Base-by-base conservation (phyloP, 2,797 vertebrate genomes). In the Momotus momota region DNA sequence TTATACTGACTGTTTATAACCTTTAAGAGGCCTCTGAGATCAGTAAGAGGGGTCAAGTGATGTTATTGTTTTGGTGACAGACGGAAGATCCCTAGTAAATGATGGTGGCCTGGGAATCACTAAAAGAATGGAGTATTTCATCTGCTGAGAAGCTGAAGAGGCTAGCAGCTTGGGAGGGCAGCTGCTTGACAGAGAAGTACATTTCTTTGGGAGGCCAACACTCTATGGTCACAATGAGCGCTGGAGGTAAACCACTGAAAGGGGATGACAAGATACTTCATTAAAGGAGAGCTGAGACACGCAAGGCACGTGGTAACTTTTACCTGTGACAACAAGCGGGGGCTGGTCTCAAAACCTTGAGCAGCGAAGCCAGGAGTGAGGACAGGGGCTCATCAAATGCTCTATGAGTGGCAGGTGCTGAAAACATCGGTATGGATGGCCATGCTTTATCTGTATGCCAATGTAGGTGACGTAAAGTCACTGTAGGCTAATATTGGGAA, bases 11-110 rank as follows among this genome's bases (percentile, higher is more conserved):
- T 96, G 96, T 96, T 97, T 96, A 94, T 95, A 96, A 97, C 95
- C 94, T 96, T 93, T 77, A 96, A 97, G 95, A 95, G 96, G 93
- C 93, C 94, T 95, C 88, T 4, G 77, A 95, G 94, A 96, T 95
- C 92, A 95, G 90, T 93, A 96, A 96, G 93, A 96, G 95, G 55
- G 94, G 96, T 97, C 95, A 97, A 97, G 96, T 96, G 88, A 96
- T 97, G 96, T 96, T 97, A 97, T 96, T 97, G 96, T 96, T 97
- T 91, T 97, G 93, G 88, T 96, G 96, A 97, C 95, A 95, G 95
- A 92, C 31, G 13, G 86, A 96, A 96, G 93, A 97, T 96, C 83
- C 73, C 90, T 84, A 86, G 88, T 96, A 96, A 97, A 90, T 92
- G 86, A 97, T 96, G 51, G 27, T 55, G 55, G 90, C 78, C 83